phyloP scores from a whole-genome alignment of 2,113 vertebrate genomes.

The Sinocyclocheilus rhinocerous region DNA sequence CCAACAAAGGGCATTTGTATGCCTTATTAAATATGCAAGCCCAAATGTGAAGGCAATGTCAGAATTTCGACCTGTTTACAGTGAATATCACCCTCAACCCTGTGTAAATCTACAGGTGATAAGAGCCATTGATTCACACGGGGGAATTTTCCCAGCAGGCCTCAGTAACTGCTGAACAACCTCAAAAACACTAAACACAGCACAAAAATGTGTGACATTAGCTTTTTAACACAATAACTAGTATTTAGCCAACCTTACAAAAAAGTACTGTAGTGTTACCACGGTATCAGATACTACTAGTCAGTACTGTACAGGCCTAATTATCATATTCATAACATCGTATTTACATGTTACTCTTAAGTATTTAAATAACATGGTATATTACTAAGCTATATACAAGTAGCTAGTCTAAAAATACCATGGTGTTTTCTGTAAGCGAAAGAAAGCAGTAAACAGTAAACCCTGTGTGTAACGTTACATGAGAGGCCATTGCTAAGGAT shows the following conservation, averaged over 20 bases:
- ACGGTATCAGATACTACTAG: background rate
- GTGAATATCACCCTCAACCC: constrained; percentile 28
- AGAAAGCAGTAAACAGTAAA: background rate
- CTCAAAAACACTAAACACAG: constrained; percentile 3
- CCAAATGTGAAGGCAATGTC: background rate
- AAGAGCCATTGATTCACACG: constrained; percentile 11
- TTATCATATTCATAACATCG: background rate
- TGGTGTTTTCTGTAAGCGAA: background rate
- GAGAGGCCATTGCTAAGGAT: background rate
- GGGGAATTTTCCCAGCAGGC: constrained; percentile 26
- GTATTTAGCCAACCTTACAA: background rate
- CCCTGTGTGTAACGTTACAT: background rate
- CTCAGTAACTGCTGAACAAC: constrained; percentile 21
- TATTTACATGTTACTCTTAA: background rate
- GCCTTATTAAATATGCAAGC: background rate
- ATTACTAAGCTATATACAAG: background rate
- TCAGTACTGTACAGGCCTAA: background rate
- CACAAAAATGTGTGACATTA: background rate
- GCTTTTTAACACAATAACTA: background rate
- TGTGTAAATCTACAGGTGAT: constrained; percentile 39
- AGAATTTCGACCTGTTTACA: constrained; percentile 10
- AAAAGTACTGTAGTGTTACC: background rate
- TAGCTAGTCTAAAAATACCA: background rate
- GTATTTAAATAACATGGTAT: background rate
- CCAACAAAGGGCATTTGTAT: background rate